Evolutionary conservation across 2,888 invertebrate species (phyloP), one percentile per base, ranked within the genome.

Genomic region (Athrips mouffetella): DNA sequence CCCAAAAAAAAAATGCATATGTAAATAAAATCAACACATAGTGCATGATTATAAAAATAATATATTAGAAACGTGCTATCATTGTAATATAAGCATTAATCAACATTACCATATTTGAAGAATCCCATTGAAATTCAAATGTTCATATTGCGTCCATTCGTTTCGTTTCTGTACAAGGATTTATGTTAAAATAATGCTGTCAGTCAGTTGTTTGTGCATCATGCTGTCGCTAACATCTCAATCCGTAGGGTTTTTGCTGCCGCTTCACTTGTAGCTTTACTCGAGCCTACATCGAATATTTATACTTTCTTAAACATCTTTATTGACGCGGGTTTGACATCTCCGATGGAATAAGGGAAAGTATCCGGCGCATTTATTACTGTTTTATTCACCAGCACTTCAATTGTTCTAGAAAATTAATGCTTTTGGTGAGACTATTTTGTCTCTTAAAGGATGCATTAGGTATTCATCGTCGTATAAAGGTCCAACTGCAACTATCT

Each of bases 161-260:
- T 81, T 80, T 80, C 75, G 67, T 78, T 65, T 67, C 78, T 76
- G 64, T 74, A 83, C 86, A 85, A 83, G 81, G 84, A 84, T 83
- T n/a, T 87, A 87, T 87, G 87, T 71, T 86, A 87, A 86, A 84
- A 84, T 81, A 83, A 82, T 83, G 63, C 85, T 77, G 80, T 78
- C 79, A 70, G 78, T 76, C 79, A 72, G 76, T 78, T 84, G 82
- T 82, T 82, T 83, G 85, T 86, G 87, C 82, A 86, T 85, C 82
- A 68, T 62, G 60, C 80, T 85, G 87, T 85, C 88, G 82, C 80
- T 84, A 80, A 86, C 87, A 80, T 85, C 80, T 88, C 88, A 87
- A 88, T 84, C 80, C 54, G 65, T 69, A 73, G 74, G 72, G 80
- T 85, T 87, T 84, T 86, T 86, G 76, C 72, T 67, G 74, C 73